These are phyloP conservation scores for Copidosoma aretas DNA, from an alignment of 2,888 invertebrate genomes.

Conservation along the genomic window DNA sequence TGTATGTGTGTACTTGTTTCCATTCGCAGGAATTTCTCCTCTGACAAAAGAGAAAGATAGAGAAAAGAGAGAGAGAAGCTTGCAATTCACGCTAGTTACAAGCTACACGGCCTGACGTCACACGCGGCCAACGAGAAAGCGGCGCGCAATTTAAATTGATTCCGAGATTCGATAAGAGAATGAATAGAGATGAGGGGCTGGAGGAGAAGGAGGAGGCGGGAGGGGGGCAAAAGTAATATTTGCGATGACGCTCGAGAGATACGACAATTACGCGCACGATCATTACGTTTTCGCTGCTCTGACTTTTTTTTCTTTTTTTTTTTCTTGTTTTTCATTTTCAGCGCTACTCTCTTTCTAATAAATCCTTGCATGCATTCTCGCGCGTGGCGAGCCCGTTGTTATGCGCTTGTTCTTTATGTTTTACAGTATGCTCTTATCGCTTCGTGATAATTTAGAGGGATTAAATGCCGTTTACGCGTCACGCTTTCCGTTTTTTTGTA, in stretches of 20 bases:
- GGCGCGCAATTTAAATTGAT: constrained; percentile 1
- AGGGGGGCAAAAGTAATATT: neutral
- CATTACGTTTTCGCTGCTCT: neutral
- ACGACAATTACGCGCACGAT: neutral
- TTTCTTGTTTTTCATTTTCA: neutral
- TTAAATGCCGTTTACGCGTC: neutral
- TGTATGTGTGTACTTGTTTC: too few relatives aligned
- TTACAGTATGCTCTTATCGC: neutral
- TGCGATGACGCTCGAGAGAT: neutral
- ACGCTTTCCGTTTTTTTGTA: neutral
- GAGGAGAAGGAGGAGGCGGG: too few relatives aligned
- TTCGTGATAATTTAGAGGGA: neutral
- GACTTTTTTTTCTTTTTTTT: neutral
- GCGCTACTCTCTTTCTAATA: neutral
- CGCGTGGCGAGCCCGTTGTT: neutral
- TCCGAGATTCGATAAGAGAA: neutral
- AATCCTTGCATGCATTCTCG: neutral
- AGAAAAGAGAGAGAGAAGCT: neutral
- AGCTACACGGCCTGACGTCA: constrained; percentile 1
- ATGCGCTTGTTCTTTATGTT: neutral
- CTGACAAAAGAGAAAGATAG: too few relatives aligned
- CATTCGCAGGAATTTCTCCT: too few relatives aligned
- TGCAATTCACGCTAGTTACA: neutral
- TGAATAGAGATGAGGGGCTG: neutral
- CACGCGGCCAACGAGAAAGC: constrained; percentile 13